phyloP scores from a whole-genome alignment of 2,797 vertebrate genomes.

The Bradypodion ventrale region DNA sequence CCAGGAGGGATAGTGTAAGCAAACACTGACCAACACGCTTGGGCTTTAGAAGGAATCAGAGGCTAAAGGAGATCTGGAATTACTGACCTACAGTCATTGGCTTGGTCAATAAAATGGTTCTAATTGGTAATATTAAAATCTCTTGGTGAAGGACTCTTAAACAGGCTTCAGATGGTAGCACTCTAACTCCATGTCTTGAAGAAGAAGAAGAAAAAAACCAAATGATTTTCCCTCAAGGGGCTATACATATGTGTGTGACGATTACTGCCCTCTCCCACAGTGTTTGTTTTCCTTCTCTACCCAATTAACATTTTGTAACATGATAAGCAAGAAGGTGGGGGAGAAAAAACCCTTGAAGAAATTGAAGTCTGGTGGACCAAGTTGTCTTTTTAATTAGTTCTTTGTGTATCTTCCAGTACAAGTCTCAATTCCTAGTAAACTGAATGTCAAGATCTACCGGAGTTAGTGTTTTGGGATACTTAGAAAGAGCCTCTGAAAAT shows the following conservation, averaged over 20 bases:
- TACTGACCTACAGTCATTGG: no score
- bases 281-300: slow-evolving; percentile 17
- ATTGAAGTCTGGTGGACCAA: slow-evolving; percentile 4
- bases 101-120: neutral
- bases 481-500: no score
- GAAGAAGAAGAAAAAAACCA: neutral
- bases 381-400: neutral
- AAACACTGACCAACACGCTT: neutral
- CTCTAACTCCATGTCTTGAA: neutral
- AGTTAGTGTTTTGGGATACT: neutral
- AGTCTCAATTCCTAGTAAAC: neutral
- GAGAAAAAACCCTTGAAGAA: neutral
- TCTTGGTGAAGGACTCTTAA: neutral
- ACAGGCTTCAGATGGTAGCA: neutral
- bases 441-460: neutral
- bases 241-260: neutral
- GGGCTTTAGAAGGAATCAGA: neutral
- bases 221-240: neutral
- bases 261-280: neutral
- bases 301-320: slow-evolving; percentile 21
- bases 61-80: neutral
- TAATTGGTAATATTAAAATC: neutral
- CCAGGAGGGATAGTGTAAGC: no score
- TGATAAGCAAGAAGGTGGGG: neutral
- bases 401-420: neutral